Conservation (phyloP, 35 echinoderm and acorn worm species). For the Diadema setosum region DNA sequence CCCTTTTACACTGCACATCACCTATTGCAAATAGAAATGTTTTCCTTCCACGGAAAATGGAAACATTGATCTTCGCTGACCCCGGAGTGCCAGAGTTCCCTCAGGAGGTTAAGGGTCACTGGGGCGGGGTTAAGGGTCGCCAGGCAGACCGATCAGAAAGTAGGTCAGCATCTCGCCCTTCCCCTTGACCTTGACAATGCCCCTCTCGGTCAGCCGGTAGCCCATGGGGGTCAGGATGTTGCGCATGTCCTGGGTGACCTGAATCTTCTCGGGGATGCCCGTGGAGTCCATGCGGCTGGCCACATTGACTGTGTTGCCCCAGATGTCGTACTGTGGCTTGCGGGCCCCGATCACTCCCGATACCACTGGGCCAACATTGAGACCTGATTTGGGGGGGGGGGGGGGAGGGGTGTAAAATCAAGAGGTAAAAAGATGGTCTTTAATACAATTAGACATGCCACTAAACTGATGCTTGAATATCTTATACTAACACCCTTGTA, state of each 20-base stretch:
- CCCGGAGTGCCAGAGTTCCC: no score
- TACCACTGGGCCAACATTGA: slow-evolving; percentile 90
- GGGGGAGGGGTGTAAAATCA: no score
- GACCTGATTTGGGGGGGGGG: slow-evolving; percentile 41
- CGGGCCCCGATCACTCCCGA: slow-evolving; percentile 95
- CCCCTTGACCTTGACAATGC: slow-evolving; percentile 93
- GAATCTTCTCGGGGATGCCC: slow-evolving; percentile 82
- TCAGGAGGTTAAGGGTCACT: no score
- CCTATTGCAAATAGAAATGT: no score
- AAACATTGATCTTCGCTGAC: no score
- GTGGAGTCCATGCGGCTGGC: slow-evolving; percentile 97
- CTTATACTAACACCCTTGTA: neutral
- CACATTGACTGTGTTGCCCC: slow-evolving; percentile 99
- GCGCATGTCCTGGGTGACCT: slow-evolving; percentile 85
- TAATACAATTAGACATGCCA: no score
- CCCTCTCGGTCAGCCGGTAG: slow-evolving; percentile 63
- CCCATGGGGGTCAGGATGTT: slow-evolving; percentile 72
- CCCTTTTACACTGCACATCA: no score
- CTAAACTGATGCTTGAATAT: neutral
- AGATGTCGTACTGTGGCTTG: slow-evolving; percentile 99
- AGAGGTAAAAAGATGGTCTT: neutral
- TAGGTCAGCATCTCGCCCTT: slow-evolving; percentile 98
- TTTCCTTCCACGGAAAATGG: no score
- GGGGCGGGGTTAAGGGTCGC: neutral
- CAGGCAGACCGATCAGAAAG: slow-evolving; percentile 65